Evolutionary conservation across 2,797 vertebrate genomes (phyloP), one percentile per base, ranked within the genome.

Genomic region (Lateolabrax maculatus): DNA sequence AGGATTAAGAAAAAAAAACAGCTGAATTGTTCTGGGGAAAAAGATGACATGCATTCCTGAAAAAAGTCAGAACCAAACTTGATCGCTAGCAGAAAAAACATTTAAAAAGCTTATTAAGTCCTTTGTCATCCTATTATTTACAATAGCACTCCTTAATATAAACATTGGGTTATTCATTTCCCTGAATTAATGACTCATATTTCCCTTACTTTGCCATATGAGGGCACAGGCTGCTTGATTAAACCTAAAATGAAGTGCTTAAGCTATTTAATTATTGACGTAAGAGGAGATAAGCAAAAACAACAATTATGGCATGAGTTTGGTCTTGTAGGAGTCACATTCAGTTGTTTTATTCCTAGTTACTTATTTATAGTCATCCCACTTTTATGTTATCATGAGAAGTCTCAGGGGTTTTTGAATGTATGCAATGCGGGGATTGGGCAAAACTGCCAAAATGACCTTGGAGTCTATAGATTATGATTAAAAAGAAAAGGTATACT

Each of bases 361-460:
- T 29, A 25, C 7, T 49, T 43, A 41, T 27, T 34, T n/a, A 61
- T 13, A 34, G 10, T 48, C 9, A 34, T 23, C 10, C 9, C 36
- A 36, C 6, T 27, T 21, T 43, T 19, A 37, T 53, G 21, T 44
- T 16, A 25, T n/a, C 9, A 16, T 34, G 31, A 21, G 7, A 16
- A 10, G 12, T 46, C 34, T 27, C 5, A 9, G 6, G 1, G 37
- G 23, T 4, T 23, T 46, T 60, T 41, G 6, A 55, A 34, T 52
- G 39, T 15, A 64, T 36, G 44, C 3, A 67, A 41, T 46, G 13
- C 2, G 2, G 11, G 4, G 6, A 61, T 51, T 25, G 12, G 37
- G 44, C 12, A 65, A 64, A 72, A 58, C 41, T 65, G 15, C 12
- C 52, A n/a, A 65, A 56, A 23, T 56, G 2, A 60, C 56, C 27